phyloP scores from a whole-genome alignment of 2,888 invertebrate genomes.

The Tiliacea aurago region DNA sequence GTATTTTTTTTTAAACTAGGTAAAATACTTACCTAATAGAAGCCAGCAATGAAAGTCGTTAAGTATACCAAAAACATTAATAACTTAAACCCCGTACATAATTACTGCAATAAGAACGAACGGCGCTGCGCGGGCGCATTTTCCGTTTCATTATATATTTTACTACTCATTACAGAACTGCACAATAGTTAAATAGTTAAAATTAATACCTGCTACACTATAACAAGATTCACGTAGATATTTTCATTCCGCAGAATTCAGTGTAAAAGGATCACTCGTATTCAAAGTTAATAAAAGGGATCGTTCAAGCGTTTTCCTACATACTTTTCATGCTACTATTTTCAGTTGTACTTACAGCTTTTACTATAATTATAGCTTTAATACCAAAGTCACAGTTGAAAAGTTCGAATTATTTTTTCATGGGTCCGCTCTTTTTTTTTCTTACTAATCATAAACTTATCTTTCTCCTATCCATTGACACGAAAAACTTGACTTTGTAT shows the following conservation, averaged over 20 bases:
- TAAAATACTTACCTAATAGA: background rate
- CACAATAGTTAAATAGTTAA: conserved; percentile 7
- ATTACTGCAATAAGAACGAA: conserved; percentile 10
- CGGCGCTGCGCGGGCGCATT: conserved; percentile 23
- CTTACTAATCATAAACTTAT: too few relatives aligned
- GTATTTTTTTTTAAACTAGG: background rate
- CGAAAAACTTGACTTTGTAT: too few relatives aligned
- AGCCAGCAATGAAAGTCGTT: background rate
- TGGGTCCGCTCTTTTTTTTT: too few relatives aligned
- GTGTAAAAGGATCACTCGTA: background rate
- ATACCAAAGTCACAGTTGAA: background rate
- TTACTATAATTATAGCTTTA: background rate
- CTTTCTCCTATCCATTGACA: too few relatives aligned
- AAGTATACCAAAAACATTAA: background rate
- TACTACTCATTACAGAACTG: background rate
- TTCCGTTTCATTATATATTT: conserved; percentile 34
- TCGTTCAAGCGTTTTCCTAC: background rate
- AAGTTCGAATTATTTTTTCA: background rate
- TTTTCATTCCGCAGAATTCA: background rate
- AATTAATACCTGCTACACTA: background rate
- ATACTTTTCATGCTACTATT: too few relatives aligned
- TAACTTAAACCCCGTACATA: background rate
- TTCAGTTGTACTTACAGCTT: background rate
- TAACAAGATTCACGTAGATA: background rate
- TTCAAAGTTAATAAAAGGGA: background rate